Conservation (phyloP, 2,797 vertebrate genomes). For the Hydrolagus colliei region DNA sequence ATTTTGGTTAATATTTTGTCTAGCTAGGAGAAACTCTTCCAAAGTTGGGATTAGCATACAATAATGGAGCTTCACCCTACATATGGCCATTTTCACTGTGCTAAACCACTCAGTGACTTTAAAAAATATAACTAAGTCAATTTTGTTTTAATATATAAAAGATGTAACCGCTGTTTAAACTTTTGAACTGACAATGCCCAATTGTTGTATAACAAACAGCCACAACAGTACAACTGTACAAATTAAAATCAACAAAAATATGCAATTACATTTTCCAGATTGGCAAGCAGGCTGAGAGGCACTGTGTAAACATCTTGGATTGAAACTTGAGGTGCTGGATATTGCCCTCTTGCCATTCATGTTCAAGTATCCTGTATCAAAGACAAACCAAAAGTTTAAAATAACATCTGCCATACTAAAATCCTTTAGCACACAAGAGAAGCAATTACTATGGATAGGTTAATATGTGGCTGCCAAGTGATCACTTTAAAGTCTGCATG, state of each 20-base stretch:
- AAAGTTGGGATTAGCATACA: not conserved
- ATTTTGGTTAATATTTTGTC: not conserved
- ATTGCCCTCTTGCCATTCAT: slow-evolving; percentile 81
- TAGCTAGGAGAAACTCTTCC: not conserved
- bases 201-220: no score
- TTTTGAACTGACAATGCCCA: no score
- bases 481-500: not conserved
- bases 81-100: no score
- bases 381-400: slow-evolving; percentile 36
- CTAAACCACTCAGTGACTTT: no score
- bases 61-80: no score
- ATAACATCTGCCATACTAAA: slow-evolving; percentile 49
- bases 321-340: slow-evolving; percentile 84
- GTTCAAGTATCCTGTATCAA: slow-evolving; percentile 72
- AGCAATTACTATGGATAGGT: not conserved
- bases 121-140: no score
- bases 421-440: slow-evolving; percentile 38
- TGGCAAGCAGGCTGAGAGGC: slow-evolving; percentile 77
- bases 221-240: no score
- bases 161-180: no score
- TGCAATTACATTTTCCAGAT: slow-evolving; percentile 92
- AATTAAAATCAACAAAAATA: slow-evolving; percentile 27
- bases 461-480: not conserved
- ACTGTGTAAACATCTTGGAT: slow-evolving; percentile 79
- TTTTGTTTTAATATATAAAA: no score